These are phyloP conservation scores for Pluvialis apricaria DNA, from an alignment of 2,113 vertebrate genomes.

Conservation along the genomic window DNA sequence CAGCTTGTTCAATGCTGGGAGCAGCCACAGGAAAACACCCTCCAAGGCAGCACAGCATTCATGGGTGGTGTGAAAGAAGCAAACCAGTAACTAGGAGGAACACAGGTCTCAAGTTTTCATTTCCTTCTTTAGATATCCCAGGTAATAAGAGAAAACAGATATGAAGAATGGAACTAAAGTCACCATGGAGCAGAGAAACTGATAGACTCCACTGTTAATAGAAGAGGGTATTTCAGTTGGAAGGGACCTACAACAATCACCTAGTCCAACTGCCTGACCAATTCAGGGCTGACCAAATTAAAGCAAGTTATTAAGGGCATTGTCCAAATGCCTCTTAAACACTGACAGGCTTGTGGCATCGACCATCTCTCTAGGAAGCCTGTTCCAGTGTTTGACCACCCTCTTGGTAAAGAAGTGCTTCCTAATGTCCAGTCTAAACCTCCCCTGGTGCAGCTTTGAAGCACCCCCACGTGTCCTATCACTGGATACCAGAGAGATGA, in stretches of 20 bases:
- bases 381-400: neutral
- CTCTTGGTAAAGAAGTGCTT: neutral
- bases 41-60: neutral
- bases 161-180: neutral
- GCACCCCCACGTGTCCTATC: neutral
- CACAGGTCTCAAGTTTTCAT: neutral
- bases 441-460: neutral
- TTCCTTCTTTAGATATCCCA: neutral
- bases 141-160: neutral
- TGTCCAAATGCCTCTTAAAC: neutral
- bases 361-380: neutral
- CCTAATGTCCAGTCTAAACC: neutral
- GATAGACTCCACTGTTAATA: neutral
- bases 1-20: neutral
- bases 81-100: neutral
- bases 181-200: neutral
- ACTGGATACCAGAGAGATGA: neutral
- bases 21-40: neutral
- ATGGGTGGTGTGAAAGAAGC: neutral
- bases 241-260: neutral
- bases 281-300: neutral
- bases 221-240: neutral
- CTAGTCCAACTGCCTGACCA: neutral
- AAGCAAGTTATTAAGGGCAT: neutral
- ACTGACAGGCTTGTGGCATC: neutral